Conservation (phyloP, 2,797 vertebrate genomes). For the Gobio occitaniae region DNA sequence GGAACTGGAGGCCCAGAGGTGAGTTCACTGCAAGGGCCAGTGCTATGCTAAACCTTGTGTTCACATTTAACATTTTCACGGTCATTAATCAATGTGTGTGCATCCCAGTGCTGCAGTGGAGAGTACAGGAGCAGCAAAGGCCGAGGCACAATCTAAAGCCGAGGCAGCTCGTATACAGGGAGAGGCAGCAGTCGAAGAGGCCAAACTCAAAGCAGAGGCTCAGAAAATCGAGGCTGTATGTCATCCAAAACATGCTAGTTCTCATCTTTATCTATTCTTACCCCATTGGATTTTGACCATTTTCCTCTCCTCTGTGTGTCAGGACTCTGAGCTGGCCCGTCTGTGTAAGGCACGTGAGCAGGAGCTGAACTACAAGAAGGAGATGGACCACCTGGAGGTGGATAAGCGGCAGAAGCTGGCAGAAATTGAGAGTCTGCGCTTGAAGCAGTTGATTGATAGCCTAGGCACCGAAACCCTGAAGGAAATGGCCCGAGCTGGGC, state of each 20-base stretch:
- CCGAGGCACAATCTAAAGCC: conserved; percentile 85
- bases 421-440: conserved; percentile 80
- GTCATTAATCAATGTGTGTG: conserved; percentile 20
- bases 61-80: background rate
- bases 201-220: conserved; percentile 87
- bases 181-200: conserved; percentile 86
- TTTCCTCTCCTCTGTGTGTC: background rate
- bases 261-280: background rate
- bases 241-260: background rate
- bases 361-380: conserved; percentile 81
- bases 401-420: conserved; percentile 80
- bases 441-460: conserved; percentile 78
- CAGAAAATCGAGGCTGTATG: conserved; percentile 86
- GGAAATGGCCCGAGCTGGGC: conserved; percentile 86
- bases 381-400: conserved; percentile 80
- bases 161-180: conserved; percentile 89
- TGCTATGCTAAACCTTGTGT: background rate
- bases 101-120: conserved; percentile 84
- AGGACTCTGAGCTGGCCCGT: conserved; percentile 86
- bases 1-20: conserved; percentile 92
- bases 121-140: conserved; percentile 89
- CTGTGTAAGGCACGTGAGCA: conserved; percentile 81
- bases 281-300: background rate
- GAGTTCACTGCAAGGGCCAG: conserved; percentile 9
- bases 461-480: conserved; percentile 82